Evolutionary conservation across 2,888 invertebrate genomes (phyloP), one percentile per base, ranked within the genome.

Genomic region (Pediacus dermestoides): DNA sequence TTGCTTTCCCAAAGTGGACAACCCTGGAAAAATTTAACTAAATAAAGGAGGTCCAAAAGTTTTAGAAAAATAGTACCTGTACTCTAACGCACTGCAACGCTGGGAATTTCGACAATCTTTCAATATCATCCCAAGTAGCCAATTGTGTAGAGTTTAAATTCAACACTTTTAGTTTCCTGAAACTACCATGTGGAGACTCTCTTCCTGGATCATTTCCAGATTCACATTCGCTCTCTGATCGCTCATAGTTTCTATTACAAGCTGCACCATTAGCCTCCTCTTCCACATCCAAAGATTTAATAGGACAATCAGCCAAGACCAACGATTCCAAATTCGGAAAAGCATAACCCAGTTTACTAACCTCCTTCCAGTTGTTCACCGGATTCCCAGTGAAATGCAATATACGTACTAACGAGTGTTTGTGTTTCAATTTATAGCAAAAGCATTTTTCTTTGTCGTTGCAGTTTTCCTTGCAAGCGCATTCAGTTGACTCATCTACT

Each of bases 321-420:
- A 95, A 70, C 2, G 85, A 83, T 67, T 92, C 87, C 55, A 95
- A 70, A 60, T 80, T 81, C 0, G 94, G 93, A 67, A 94, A 94
- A 3, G 85, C 80, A 56, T 81, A 78, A 1, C 93, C 93, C 38
- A 95, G 70, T 58, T 88, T 87, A 18, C 81, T 80, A 34, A 94
- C 79, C 65, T 92, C 88, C 45, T 73, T 72, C 93, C 93, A 94
- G 53, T 80, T 77, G 51, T 80, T 78, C n/a, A 94, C 77, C 0
- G 81, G 87, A 70, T 93, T 94, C 0, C 88, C 88, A 45, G 87
- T 91, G 58, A 94, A 88, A 66, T 91, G 89, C 10, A 95, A 73
- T 56, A 83, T 86, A 60, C 80, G 84, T 31, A 94, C 70, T 16
- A 81, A 77, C 9, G 74, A 70, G 60, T 90, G 88, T 56, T 60